Conservation (phyloP, 2,888 invertebrate genomes). For the Hymenopus coronatus region DNA sequence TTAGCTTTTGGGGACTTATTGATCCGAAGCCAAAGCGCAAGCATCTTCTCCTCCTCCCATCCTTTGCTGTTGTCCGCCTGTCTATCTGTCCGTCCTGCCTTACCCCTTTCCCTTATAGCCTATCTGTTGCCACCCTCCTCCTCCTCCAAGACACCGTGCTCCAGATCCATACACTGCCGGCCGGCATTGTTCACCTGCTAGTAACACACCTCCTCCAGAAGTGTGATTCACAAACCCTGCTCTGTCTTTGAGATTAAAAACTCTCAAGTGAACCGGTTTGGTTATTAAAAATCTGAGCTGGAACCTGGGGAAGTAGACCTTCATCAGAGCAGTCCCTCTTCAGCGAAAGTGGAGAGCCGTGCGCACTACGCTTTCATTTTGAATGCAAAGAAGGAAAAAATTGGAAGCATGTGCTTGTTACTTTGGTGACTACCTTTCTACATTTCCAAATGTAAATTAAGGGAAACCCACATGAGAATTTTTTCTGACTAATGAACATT, state of each 20-base stretch:
- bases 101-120: conserved; percentile 3
- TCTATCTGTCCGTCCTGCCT: background rate
- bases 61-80: background rate
- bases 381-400: background rate
- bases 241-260: background rate
- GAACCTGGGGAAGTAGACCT: background rate
- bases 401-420: background rate
- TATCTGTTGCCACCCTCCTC: background rate
- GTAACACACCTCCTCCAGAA: background rate
- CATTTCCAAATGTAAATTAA: background rate
- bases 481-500: no score
- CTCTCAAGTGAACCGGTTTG: background rate
- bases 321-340: background rate
- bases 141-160: background rate
- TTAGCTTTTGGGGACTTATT: conserved; percentile 35
- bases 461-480: no score
- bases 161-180: background rate
- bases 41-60: conserved; percentile 27
- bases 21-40: conserved; percentile 26
- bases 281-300: background rate
- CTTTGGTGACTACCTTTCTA: background rate
- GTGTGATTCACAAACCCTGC: background rate
- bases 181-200: background rate
- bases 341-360: background rate
- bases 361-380: background rate